These are phyloP conservation scores for Hestina assimilis DNA, from an alignment of 1,140 invertebrate species.

Conservation along the genomic window DNA sequence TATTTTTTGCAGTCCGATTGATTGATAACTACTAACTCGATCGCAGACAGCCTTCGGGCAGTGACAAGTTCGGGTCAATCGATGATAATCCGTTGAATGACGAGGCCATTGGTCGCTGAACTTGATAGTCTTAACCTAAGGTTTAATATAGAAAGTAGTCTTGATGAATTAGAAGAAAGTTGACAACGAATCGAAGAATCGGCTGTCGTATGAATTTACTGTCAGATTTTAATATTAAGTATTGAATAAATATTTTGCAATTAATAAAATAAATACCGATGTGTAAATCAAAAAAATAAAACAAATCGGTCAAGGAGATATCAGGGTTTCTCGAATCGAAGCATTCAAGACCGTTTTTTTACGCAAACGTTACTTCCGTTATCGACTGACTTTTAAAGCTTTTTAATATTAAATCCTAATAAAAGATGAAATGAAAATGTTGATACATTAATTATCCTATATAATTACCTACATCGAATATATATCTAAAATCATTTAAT, in stretches of 20 bases:
- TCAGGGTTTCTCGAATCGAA: background rate
- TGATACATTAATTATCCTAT: too few species aligned
- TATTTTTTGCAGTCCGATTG: background rate
- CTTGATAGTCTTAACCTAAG: slow-evolving; percentile 12
- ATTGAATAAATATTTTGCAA: background rate
- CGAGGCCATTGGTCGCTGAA: slow-evolving; percentile 14
- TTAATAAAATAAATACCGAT: background rate
- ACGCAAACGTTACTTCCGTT: background rate
- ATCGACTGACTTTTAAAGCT: background rate
- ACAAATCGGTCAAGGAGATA: background rate
- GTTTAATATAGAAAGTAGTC: slow-evolving; percentile 11
- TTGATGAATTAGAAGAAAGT: slow-evolving; percentile 16
- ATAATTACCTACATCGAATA: background rate
- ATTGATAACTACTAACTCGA: slow-evolving; percentile 22
- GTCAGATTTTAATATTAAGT: too few species aligned
- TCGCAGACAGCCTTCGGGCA: slow-evolving; percentile 25
- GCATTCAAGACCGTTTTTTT: background rate
- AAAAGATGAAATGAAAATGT: background rate
- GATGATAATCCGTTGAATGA: slow-evolving; percentile 9
- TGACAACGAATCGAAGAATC: background rate
- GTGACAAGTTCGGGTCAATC: slow-evolving; percentile 27
- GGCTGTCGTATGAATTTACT: too few species aligned
- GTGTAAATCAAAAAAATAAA: background rate
- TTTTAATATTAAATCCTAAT: background rate
- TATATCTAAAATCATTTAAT: slow-evolving; percentile 27